Percentiles rank a stretch among this genome's conserved stretches.
phyloP scores from a whole-genome alignment of 2,797 vertebrate species.

The Chaetodon trifasciatus region DNA sequence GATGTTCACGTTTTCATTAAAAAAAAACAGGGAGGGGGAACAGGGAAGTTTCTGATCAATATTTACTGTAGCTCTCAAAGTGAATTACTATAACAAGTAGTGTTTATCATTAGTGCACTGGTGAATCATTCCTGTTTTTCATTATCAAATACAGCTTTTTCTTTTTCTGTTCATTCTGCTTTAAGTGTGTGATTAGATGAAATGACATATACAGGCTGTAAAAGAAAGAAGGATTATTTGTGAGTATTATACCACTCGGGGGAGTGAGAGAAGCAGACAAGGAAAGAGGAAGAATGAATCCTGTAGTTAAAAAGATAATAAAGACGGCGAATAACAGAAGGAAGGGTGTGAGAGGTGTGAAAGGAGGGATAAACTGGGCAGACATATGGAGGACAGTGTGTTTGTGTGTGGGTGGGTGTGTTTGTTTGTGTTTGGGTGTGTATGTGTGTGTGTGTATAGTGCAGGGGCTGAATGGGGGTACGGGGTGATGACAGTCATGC shows the following conservation, averaged over 20 bases:
- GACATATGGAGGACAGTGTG: conserved; percentile 7
- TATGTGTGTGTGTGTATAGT: background rate
- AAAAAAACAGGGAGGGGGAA: background rate
- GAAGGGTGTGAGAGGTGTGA: conserved; percentile 26
- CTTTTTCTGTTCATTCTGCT: background rate
- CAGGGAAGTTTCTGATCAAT: background rate
- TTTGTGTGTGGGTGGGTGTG: conserved; percentile 1
- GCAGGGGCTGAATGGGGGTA: conserved; percentile 13
- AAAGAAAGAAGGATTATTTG: background rate
- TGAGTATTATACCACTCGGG: background rate
- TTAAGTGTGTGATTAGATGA: background rate
- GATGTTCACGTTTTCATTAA: background rate
- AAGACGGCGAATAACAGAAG: conserved; percentile 8
- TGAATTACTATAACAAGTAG: background rate
- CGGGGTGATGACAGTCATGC: conserved; percentile 45
- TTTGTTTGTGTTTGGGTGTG: background rate
- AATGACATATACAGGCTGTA: conserved; percentile 3
- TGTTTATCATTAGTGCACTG: background rate
- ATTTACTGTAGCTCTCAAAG: background rate
- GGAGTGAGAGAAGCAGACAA: background rate
- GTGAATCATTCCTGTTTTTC: background rate
- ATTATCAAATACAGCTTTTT: background rate
- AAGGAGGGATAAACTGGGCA: conserved; percentile 4
- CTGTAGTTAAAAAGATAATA: conserved; percentile 22
- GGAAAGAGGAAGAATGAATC: background rate